These are phyloP conservation scores for Mercenaria mercenaria DNA, from an alignment of 1,140 invertebrate species.

Conservation along the genomic window DNA sequence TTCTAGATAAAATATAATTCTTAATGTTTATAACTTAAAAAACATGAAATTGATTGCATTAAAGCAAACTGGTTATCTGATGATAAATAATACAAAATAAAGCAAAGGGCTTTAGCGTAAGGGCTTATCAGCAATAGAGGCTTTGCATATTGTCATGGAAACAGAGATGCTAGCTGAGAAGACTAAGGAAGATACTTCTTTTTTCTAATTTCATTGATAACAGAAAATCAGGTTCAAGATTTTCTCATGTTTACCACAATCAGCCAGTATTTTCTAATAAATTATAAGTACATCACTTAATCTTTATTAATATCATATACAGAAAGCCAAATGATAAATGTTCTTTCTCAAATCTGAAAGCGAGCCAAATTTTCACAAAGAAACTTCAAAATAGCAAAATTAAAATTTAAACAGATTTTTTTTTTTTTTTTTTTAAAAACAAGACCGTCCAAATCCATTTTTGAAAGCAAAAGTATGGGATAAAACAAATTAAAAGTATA, in stretches of 20 bases:
- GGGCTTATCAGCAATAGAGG: slow-evolving; percentile 39
- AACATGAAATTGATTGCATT: neutral
- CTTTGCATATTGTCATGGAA: slow-evolving; percentile 18
- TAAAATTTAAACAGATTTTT: too few species aligned
- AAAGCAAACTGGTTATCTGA: slow-evolving; percentile 16
- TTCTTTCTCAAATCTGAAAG: too few species aligned
- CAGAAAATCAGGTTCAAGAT: neutral
- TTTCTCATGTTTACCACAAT: neutral
- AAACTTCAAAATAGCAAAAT: too few species aligned
- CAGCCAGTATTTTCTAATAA: neutral
- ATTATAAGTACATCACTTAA: too few species aligned
- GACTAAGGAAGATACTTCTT: neutral
- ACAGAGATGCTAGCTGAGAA: slow-evolving; percentile 39
- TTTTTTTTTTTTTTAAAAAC: too few species aligned
- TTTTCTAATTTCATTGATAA: slow-evolving; percentile 1
- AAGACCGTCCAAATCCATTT: too few species aligned
- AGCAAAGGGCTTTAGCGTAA: slow-evolving; percentile 18
- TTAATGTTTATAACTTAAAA: neutral
- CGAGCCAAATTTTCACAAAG: too few species aligned
- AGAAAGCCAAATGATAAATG: too few species aligned
- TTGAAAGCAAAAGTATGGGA: too few species aligned
- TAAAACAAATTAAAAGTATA: too few species aligned
- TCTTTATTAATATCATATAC: too few species aligned
- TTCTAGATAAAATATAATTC: neutral
- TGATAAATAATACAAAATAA: slow-evolving; percentile 27